Base-by-base conservation (phyloP, 2,797 vertebrate genomes). In the Austrolebias charrua region DNA sequence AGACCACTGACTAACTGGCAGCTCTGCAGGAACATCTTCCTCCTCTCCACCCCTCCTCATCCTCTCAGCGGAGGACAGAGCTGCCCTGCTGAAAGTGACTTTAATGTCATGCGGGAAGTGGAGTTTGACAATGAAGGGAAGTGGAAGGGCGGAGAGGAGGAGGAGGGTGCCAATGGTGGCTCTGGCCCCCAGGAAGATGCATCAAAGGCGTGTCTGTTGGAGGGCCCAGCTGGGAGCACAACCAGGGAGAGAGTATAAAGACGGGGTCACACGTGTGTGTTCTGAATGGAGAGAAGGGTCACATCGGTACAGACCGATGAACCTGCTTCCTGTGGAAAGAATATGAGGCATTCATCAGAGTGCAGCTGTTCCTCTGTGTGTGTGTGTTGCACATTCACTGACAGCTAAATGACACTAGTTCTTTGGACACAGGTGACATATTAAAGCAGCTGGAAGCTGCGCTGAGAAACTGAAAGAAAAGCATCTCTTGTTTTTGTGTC, bases 151-250 rank as follows among this genome's bases (percentile, higher is more conserved):
- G 54, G 68, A 48, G 68, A 55, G 63, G 56, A 38, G 59, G 69
- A 54, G 63, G 75, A 57, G 77, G 70, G 54, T 73, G 76, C 63
- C 49, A 84, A 82, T 83, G 84, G 81, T 76, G 62, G 79, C 67
- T 80, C 64, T 80, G 83, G 84, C 85, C 75, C 77, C 81, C 71
- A 67, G 85, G 79, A 90, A 86, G 84, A 87, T 62, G 80, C 87
- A 88, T 91, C 88, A 90, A 91, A 89, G 82, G 73, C 85, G 84
- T 85, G 78, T 92, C 92, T 93, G 90, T 92, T 73, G 82, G 76
- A 79, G 68, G 78, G 80, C 80, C 78, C 92, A 93, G 91, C 92
- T 93, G 92, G 87, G 86, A 81, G 87, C 80, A 84, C 81, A 88
- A 90, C 90, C 84, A 83, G 73, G 81, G 77, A 83, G 73, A 70